Evolutionary conservation across 2,113 vertebrate genomes (phyloP).

Genomic region (Zeus faber): DNA sequence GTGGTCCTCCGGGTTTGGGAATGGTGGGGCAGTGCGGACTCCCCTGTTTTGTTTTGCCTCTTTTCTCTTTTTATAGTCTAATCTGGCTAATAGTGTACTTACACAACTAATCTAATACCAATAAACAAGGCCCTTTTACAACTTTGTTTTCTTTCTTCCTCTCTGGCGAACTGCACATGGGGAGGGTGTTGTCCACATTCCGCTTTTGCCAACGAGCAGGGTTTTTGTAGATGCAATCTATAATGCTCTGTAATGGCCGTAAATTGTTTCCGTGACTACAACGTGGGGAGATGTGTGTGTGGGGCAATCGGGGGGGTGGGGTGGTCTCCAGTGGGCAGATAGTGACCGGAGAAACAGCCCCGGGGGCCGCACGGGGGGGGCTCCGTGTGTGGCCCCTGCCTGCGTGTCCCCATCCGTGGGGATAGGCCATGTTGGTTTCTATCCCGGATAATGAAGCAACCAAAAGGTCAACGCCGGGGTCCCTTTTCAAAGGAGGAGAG

Average conservation of each 20-base stretch:
- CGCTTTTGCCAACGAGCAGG: slow-evolving; percentile 58
- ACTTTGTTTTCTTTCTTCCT: slow-evolving; percentile 57
- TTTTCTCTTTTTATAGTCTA: slow-evolving; percentile 67
- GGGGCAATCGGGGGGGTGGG: slow-evolving; percentile 79
- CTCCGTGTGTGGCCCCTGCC: slow-evolving; percentile 82
- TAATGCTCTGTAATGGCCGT: slow-evolving; percentile 83
- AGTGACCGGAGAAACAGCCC: slow-evolving; percentile 83
- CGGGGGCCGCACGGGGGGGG: slow-evolving; percentile 70
- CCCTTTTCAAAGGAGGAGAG: too few species aligned
- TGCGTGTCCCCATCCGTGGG: slow-evolving; percentile 84
- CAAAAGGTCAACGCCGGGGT: slow-evolving; percentile 4
- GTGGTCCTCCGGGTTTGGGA: slow-evolving; percentile 72
- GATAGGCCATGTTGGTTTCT: slow-evolving; percentile 61
- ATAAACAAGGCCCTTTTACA: slow-evolving; percentile 71
- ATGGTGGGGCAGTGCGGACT: too few species aligned
- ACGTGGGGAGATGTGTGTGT: slow-evolving; percentile 80
- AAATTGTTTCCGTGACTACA: slow-evolving; percentile 90
- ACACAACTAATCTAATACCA: slow-evolving; percentile 51
- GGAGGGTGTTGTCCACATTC: slow-evolving; percentile 34
- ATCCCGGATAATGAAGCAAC: slow-evolving; percentile 42
- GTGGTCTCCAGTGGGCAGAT: slow-evolving; percentile 79
- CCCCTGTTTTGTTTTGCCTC: slow-evolving; percentile 52
- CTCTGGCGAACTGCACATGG: slow-evolving; percentile 36
- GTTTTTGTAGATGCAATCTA: slow-evolving; percentile 81
- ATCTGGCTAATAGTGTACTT: slow-evolving; percentile 57